A percentile compares a stretch with the other conserved stretches of the same genome.
Conservation (phyloP, 2,797 vertebrate species). For the Megalops cyprinoides region DNA sequence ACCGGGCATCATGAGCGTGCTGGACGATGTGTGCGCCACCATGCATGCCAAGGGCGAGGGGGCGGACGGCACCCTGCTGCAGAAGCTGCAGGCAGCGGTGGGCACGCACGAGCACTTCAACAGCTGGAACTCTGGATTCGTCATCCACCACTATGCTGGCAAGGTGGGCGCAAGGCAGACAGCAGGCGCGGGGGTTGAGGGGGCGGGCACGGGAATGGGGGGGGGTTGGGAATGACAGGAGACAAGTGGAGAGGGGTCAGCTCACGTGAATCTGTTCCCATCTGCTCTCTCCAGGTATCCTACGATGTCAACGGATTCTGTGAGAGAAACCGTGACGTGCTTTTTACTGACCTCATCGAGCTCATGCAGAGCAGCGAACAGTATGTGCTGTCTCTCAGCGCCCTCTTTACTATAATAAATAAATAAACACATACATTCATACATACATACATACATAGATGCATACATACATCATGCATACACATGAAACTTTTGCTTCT, state of each 20-base stretch:
- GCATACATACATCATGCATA: no score
- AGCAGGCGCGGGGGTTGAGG: no score
- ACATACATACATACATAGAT: no score
- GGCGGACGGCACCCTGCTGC: conserved; percentile 87
- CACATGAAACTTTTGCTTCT: no score
- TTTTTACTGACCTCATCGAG: conserved; percentile 93
- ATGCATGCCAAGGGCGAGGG: conserved; percentile 94
- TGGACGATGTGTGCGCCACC: conserved; percentile 95
- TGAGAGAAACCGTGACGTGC: conserved; percentile 91
- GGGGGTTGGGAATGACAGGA: neutral
- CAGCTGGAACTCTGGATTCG: conserved; percentile 89
- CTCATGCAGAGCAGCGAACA: conserved; percentile 95
- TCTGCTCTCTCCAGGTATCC: conserved; percentile 79
- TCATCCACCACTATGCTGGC: conserved; percentile 95
- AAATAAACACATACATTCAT: no score
- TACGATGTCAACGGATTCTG: conserved; percentile 91
- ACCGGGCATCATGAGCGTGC: conserved; percentile 92
- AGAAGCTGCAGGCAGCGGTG: conserved; percentile 90
- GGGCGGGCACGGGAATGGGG: no score
- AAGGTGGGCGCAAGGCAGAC: conserved; percentile 74
- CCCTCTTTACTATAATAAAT: no score
- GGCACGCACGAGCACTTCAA: conserved; percentile 95
- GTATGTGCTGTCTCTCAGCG: conserved; percentile 79
- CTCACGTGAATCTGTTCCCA: neutral
- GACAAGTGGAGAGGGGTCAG: neutral